Percentiles rank a stretch among this genome's conserved stretches.
Evolutionary conservation across 2,888 invertebrate genomes (phyloP).

Genomic region (Hirtodrosophila histrioides): DNA sequence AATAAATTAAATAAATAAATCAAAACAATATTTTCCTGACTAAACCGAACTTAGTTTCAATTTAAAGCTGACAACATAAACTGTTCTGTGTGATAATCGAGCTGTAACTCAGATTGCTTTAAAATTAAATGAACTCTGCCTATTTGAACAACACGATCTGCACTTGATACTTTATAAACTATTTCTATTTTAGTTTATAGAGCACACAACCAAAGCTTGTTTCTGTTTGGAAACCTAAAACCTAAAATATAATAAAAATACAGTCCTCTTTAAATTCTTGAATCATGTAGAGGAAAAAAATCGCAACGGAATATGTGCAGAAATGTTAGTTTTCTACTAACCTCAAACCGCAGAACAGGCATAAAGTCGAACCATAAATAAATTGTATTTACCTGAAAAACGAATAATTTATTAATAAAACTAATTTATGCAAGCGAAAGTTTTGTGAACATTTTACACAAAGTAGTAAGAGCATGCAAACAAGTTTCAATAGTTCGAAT

Average conservation of each 20-base stretch:
- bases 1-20: too few species aligned
- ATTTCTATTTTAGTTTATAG: conserved; percentile 3
- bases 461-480: not conserved
- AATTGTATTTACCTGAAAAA: conserved; percentile 25
- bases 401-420: conserved; percentile 51
- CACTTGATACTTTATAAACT: not conserved
- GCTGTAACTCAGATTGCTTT: not conserved
- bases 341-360: not conserved
- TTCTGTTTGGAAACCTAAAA: conserved; percentile 4
- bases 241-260: conserved; percentile 8
- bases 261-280: not conserved
- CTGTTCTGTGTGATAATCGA: not conserved
- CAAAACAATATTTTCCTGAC: too few species aligned
- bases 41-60: not conserved
- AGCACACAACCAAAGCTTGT: not conserved
- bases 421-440: conserved; percentile 35
- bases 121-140: conserved; percentile 23
- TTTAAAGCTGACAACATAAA: conserved; percentile 1
- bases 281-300: conserved; percentile 1
- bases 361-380: conserved; percentile 17
- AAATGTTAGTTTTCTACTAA: conserved; percentile 11
- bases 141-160: not conserved
- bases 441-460: conserved; percentile 2
- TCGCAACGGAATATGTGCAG: not conserved
- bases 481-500: not conserved